Evolutionary conservation across 2,797 vertebrate genomes (phyloP).

Genomic region (Enteromius treurensis): DNA sequence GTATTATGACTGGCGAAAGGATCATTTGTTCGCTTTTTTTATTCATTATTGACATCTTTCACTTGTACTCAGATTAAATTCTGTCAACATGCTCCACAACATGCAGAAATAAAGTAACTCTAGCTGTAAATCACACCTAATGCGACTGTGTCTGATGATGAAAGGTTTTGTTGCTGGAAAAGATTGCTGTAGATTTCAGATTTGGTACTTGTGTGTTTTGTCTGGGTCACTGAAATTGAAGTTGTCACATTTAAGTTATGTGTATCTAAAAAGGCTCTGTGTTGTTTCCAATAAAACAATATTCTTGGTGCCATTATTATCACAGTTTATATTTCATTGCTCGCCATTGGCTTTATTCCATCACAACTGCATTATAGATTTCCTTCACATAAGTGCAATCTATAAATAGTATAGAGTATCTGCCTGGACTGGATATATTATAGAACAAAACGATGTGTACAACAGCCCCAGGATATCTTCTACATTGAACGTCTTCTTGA

Average conservation of each 20-base stretch:
- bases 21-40: slow-evolving; percentile 16
- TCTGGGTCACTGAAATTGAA: slow-evolving; percentile 33
- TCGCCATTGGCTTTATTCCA: slow-evolving; percentile 59
- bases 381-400: slow-evolving; percentile 59
- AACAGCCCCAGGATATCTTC: slow-evolving; percentile 43
- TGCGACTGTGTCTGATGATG: background rate
- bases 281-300: slow-evolving; percentile 55
- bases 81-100: background rate
- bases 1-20: background rate
- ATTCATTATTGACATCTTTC: background rate
- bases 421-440: slow-evolving; percentile 52
- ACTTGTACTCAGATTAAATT: background rate
- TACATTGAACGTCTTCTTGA: slow-evolving; percentile 53
- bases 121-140: slow-evolving; percentile 24
- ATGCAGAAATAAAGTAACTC: background rate
- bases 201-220: slow-evolving; percentile 15
- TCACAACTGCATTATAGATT: slow-evolving; percentile 56
- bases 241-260: slow-evolving; percentile 48
- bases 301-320: slow-evolving; percentile 30
- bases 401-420: slow-evolving; percentile 59
- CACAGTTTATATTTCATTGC: slow-evolving; percentile 51
- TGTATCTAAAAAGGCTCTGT: slow-evolving; percentile 41
- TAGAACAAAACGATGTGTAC: slow-evolving; percentile 48
- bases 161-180: background rate
- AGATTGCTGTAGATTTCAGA: slow-evolving; percentile 3